Percentiles rank a stretch among this genome's conserved stretches.
These are phyloP conservation scores for Deroplatys truncata DNA, from an alignment of 2,888 invertebrate genomes.

Conservation along the genomic window DNA sequence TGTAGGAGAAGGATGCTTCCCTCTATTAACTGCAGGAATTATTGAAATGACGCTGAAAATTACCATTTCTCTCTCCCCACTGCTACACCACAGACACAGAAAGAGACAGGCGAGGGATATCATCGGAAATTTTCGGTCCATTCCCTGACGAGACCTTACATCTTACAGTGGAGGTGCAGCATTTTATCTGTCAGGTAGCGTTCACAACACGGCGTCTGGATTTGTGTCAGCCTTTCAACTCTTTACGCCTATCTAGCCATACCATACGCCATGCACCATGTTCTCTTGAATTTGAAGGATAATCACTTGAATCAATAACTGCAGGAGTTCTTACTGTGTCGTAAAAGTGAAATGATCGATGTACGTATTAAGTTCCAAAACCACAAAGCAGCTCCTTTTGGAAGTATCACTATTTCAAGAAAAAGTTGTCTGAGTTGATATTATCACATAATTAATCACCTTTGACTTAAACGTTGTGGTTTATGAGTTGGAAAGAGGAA, in stretches of 20 bases:
- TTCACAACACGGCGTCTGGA: not conserved
- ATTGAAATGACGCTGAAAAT: slow-evolving; percentile 26
- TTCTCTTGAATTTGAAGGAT: too few relatives aligned
- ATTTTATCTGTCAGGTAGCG: not conserved
- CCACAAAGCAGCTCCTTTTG: too few relatives aligned
- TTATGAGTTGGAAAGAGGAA: too few relatives aligned
- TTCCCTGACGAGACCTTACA: not conserved
- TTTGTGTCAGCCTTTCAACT: not conserved
- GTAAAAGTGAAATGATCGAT: too few relatives aligned
- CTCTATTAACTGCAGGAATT: slow-evolving; percentile 12
- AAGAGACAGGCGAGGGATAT: not conserved
- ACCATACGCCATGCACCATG: too few relatives aligned
- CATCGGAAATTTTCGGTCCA: not conserved
- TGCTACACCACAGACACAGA: not conserved
- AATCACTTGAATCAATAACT: too few relatives aligned
- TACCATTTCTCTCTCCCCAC: slow-evolving; percentile 18
- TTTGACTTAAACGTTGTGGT: too few relatives aligned
- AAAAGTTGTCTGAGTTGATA: too few relatives aligned
- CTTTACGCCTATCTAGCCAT: not conserved
- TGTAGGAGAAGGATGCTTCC: not conserved
- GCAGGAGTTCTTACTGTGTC: too few relatives aligned
- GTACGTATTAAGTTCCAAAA: too few relatives aligned
- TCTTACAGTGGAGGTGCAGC: not conserved
- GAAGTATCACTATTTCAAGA: too few relatives aligned
- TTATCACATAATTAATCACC: too few relatives aligned